phyloP scores from a whole-genome alignment of 1,140 invertebrate genomes.

The Lasioglossum albipes region DNA sequence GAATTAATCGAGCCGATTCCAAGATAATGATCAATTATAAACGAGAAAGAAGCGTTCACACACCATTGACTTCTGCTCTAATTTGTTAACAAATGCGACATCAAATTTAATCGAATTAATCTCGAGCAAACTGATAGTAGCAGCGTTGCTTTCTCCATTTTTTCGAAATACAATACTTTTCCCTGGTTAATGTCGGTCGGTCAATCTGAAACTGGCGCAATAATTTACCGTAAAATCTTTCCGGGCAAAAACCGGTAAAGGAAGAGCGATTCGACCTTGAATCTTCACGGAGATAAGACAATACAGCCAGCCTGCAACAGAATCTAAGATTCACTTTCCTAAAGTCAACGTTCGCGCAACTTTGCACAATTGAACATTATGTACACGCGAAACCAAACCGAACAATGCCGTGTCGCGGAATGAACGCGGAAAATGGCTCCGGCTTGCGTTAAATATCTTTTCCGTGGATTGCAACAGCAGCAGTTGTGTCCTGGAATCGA shows the following conservation, averaged over 20 bases:
- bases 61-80: too few relatives aligned
- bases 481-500: background rate
- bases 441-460: slow-evolving; percentile 23
- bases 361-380: background rate
- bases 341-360: background rate
- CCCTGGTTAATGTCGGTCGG: background rate
- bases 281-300: background rate
- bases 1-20: background rate
- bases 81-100: too few relatives aligned
- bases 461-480: slow-evolving; percentile 1
- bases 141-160: too few relatives aligned
- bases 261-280: background rate
- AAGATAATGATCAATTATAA: too few relatives aligned
- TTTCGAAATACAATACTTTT: too few relatives aligned
- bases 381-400: background rate
- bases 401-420: slow-evolving; percentile 21
- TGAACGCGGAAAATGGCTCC: slow-evolving; percentile 7
- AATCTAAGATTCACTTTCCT: background rate
- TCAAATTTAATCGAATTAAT: too few relatives aligned
- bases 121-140: too few relatives aligned
- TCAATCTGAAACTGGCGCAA: background rate
- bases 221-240: slow-evolving; percentile 10
- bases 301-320: background rate
- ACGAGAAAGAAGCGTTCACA: too few relatives aligned
- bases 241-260: background rate